phyloP scores from a whole-genome alignment of 2,888 invertebrate genomes.

The Nebria brevicollis region DNA sequence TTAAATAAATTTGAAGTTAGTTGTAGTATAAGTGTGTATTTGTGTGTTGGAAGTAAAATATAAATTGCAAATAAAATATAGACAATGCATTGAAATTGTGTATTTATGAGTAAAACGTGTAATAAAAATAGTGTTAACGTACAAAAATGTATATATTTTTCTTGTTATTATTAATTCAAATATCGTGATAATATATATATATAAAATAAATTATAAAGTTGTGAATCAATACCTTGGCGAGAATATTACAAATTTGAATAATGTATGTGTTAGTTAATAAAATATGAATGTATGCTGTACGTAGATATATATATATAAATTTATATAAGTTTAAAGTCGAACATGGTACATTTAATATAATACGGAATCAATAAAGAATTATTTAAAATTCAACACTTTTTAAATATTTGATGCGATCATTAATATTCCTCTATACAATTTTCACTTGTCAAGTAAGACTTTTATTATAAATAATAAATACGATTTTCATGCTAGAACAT shows the following conservation, averaged over 20 bases:
- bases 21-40: too few relatives aligned
- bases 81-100: background rate
- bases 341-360: background rate
- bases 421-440: conserved; percentile 42
- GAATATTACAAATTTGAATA: background rate
- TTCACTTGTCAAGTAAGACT: conserved; percentile 41
- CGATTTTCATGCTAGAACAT: conserved; percentile 24
- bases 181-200: conserved; percentile 2
- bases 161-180: conserved; percentile 6
- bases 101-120: too few relatives aligned
- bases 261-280: background rate
- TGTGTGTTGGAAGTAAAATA: conserved; percentile 9
- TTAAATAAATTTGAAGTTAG: too few relatives aligned
- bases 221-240: too few relatives aligned
- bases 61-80: background rate
- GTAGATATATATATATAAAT: too few relatives aligned
- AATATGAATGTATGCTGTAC: conserved; percentile 25
- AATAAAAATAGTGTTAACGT: background rate
- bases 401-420: conserved; percentile 42
- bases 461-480: conserved; percentile 42
- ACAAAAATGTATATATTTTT: background rate
- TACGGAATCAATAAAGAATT: conserved; percentile 25
- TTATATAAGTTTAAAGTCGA: conserved; percentile 10
- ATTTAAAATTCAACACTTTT: conserved; percentile 38
- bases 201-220: background rate